Evolutionary conservation across 2,888 invertebrate species (phyloP), one percentile per base, ranked within the genome.

Genomic region (Xestia xanthographa): DNA sequence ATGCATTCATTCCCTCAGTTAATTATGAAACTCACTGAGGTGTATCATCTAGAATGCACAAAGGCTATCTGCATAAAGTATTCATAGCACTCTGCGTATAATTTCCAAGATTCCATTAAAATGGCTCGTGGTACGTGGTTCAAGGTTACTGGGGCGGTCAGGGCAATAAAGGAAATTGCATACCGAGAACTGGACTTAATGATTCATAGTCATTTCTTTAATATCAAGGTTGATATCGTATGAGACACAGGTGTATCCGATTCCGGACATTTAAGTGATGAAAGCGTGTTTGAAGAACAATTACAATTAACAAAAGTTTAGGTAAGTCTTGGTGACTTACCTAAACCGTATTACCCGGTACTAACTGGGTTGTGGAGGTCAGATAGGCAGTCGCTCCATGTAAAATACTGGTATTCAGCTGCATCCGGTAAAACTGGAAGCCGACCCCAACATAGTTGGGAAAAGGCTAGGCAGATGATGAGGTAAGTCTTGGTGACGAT

Each of bases 81-180:
- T 69, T 79, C 38, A 66, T 29, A 8, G n/a, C 50, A 75, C 38
- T 75, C 26, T 17, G 58, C 58, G 66, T 66, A 75, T n/a, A 22
- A 65, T 79, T 79, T 69, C 65, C 34, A 43, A 76, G 66, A 70
- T 66, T 66, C 48, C 14, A 48, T 48, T 75, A 34, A 60, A 66
- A 56, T 53, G 29, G 48, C 69, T 26, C 20, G 20, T 58, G 4
- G 45, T 26, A 56, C 26, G 14, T 38, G 56, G 43, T 63, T 76
- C 76, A 80, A 76, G 76, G 66, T 50, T 14, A 71, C 29, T 65
- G 22, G 0, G 26, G 1, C 62, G 26, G 48, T 69, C 20, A 26
- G n/a, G 20, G 41, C 65, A 63, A 22, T 80, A 56, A 58, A 75
- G 56, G 11, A 80, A 80, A 80, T 70, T 70, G 56, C 56, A 14